A percentile compares a stretch with the other conserved stretches of the same genome.
Evolutionary conservation across 1,140 invertebrate species (phyloP).

Genomic region (Lepidurus couesii): DNA sequence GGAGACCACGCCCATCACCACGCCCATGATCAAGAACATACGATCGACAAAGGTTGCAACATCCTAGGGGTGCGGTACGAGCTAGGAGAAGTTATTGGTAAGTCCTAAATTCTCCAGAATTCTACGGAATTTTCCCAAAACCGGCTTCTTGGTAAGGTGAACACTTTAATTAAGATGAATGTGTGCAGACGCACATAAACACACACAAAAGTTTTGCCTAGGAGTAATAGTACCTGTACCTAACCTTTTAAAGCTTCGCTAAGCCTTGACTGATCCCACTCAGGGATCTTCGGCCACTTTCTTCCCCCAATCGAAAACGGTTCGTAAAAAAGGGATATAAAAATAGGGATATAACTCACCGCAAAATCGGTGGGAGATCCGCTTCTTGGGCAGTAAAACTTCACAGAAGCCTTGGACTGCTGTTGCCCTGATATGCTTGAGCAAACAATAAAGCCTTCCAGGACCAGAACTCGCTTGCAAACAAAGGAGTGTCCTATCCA

Average conservation of each 20-base stretch:
- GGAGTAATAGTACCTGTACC: background rate
- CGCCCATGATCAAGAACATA: constrained; percentile 31
- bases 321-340: background rate
- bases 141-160: background rate
- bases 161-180: background rate
- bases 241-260: background rate
- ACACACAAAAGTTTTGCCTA: background rate
- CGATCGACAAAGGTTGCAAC: constrained; percentile 38
- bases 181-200: background rate
- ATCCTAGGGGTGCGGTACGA: constrained; percentile 41
- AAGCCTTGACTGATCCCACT: background rate
- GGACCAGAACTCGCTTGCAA: background rate
- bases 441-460: background rate
- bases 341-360: background rate
- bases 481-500: background rate
- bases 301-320: background rate
- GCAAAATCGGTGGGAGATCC: background rate
- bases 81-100: constrained; percentile 41
- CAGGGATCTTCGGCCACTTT: background rate
- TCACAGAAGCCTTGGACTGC: background rate
- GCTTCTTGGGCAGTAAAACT: background rate
- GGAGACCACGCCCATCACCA: constrained; percentile 33
- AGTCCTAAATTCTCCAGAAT: constrained; percentile 8
- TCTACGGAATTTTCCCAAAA: background rate
- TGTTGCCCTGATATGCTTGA: constrained; percentile 8